Base-by-base conservation (phyloP, 2,888 invertebrate genomes). In the Argyra leucocephala region DNA sequence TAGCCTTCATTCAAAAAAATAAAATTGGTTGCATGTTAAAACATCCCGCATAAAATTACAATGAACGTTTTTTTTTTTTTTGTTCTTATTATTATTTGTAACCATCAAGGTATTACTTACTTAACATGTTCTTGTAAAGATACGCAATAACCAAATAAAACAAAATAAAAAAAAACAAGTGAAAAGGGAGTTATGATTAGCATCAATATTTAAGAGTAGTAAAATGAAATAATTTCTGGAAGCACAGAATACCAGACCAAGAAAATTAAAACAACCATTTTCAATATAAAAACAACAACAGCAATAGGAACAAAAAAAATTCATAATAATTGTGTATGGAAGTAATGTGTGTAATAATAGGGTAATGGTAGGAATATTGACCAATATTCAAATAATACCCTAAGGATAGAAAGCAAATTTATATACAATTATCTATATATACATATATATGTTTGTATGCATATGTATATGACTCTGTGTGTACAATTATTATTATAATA, bases 11-110 rank as follows among this genome's bases (percentile, higher is more conserved):
- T 48, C 18, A 3, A 2, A 48, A 48, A 48, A 48, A 12, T 18
- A 48, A 48, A 48, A 48, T 48, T 48, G 48, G 48, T 48, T 48
- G n/a, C 48, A 48, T 48, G 48, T 48, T 48, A 48, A 48, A 48
- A 48, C 48, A 48, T 48, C 48, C 48, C 48, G 48, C 48, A 48
- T 48, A 48, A 48, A 48, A 48, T 48, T 48, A 48, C 48, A 48
- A 18, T 48, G 48, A 18, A 48, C 48, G 48, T 18, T 3, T 48
- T 48, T 48, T 48, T 48, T n/a, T 37, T 37, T 37, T 37, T 37
- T 48, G 18, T 15, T 18, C 5, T 48, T 48, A 48, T 48, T 48
- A 48, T 48, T 48, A 18, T 48, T 48, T 48, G 48, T 48, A 48
- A 48, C 48, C 7, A 48, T 48, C 48, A 48, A 48, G 48, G 9